Conservation (phyloP, 1,140 invertebrate species). For the Pteromalus puparum region DNA sequence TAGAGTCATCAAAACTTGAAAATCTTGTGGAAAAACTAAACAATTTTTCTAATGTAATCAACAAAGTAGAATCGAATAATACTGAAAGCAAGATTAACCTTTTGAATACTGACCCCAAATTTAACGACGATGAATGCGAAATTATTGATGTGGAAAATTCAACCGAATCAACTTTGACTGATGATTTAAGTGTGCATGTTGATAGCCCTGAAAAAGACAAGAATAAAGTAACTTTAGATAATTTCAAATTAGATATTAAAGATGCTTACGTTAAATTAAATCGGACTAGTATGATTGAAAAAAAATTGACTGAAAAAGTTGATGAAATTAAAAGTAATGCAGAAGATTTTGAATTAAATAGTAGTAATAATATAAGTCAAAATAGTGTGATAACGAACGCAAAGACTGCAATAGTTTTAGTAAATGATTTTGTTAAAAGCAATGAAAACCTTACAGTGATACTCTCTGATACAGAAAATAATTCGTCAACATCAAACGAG, state of each 20-base stretch:
- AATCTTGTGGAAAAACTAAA: background rate
- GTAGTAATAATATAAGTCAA: conserved; percentile 13
- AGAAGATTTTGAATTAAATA: conserved; percentile 14
- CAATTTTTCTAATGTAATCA: background rate
- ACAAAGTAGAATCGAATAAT: background rate
- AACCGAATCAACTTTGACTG: background rate
- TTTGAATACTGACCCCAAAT: background rate
- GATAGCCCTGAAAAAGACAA: conserved; percentile 5
- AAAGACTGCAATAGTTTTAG: conserved; percentile 40
- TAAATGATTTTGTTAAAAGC: conserved; percentile 37
- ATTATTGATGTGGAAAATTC: conserved; percentile 37
- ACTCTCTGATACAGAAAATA: background rate
- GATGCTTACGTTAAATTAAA: conserved; percentile 48
- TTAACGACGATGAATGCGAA: conserved; percentile 38
- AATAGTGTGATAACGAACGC: conserved; percentile 2
- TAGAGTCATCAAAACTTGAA: background rate
- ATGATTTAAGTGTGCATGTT: conserved; percentile 1
- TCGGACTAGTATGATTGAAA: conserved; percentile 25
- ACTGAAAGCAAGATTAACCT: background rate
- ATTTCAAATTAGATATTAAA: conserved; percentile 35
- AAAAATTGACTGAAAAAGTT: conserved; percentile 9
- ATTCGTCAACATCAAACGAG: background rate
- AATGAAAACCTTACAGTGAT: background rate
- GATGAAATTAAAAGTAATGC: conserved; percentile 29
- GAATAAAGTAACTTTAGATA: background rate